Conservation (phyloP, 2,113 vertebrate species). For the Nyctibius bracteatus region DNA sequence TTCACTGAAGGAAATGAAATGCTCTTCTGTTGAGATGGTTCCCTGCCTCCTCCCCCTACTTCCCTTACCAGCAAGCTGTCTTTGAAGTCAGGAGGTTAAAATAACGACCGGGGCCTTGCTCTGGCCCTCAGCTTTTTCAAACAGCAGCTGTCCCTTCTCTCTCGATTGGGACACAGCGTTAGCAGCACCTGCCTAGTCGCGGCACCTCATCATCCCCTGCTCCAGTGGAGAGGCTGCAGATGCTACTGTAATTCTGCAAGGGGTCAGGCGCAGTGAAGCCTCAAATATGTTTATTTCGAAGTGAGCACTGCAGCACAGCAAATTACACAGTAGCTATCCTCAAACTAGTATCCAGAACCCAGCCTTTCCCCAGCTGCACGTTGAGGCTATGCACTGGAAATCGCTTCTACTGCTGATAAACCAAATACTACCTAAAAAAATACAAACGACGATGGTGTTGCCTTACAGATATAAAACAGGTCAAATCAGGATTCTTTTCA, state of each 20-base stretch:
- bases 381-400: not conserved
- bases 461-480: conserved; percentile 69
- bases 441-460: not conserved
- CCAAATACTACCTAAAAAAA: conserved; percentile 5
- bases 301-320: not conserved
- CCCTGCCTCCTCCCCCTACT: conserved; percentile 43
- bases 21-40: conserved; percentile 78
- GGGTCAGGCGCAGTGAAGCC: not conserved
- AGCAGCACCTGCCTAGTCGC: not conserved
- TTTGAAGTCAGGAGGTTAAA: conserved; percentile 88
- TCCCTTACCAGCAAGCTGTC: conserved; percentile 36
- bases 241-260: not conserved
- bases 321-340: not conserved
- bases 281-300: not conserved
- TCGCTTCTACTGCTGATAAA: not conserved
- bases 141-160: conserved; percentile 66
- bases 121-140: conserved; percentile 57
- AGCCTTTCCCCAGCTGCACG: not conserved
- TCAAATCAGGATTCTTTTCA: conserved; percentile 79
- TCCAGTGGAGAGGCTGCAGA: not conserved
- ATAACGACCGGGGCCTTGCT: conserved; percentile 74
- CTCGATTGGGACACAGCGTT: not conserved
- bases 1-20: conserved; percentile 81
- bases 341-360: not conserved
- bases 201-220: not conserved